These are phyloP conservation scores for Spatulosminthurus flaviceps DNA, from an alignment of 2,888 invertebrate species.

Conservation along the genomic window DNA sequence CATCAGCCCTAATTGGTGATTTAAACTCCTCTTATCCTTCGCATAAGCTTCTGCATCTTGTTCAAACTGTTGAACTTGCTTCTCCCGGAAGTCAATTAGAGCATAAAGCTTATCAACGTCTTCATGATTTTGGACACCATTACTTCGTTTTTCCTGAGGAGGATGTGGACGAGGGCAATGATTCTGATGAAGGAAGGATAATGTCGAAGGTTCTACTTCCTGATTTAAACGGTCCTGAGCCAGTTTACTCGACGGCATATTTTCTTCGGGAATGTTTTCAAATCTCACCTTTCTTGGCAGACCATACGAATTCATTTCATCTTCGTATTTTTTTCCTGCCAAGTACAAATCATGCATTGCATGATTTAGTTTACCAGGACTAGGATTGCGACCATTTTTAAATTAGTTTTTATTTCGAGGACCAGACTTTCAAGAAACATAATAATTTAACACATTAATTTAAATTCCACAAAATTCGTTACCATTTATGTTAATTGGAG, in stretches of 20 bases:
- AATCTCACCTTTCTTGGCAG: constrained; percentile 10
- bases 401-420: no score
- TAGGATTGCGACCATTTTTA: no score
- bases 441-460: no score
- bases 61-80: constrained; percentile 55
- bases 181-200: constrained; percentile 56
- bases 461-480: no score
- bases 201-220: constrained; percentile 53
- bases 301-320: no score
- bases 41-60: constrained; percentile 51
- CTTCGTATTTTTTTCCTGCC: background rate
- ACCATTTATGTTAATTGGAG: constrained; percentile 46
- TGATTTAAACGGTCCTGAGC: background rate
- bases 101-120: constrained; percentile 41
- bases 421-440: no score
- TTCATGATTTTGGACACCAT: constrained; percentile 46
- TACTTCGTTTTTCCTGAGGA: constrained; percentile 26
- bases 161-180: constrained; percentile 62
- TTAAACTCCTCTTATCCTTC: constrained; percentile 61
- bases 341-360: no score
- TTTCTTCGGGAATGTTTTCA: background rate
- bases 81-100: constrained; percentile 53
- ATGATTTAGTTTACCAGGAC: no score
- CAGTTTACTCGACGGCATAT: constrained; percentile 39
- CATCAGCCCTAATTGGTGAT: constrained; percentile 60